Evolutionary conservation across 2,113 vertebrate species (phyloP).

Genomic region (Pituophis catenifer): DNA sequence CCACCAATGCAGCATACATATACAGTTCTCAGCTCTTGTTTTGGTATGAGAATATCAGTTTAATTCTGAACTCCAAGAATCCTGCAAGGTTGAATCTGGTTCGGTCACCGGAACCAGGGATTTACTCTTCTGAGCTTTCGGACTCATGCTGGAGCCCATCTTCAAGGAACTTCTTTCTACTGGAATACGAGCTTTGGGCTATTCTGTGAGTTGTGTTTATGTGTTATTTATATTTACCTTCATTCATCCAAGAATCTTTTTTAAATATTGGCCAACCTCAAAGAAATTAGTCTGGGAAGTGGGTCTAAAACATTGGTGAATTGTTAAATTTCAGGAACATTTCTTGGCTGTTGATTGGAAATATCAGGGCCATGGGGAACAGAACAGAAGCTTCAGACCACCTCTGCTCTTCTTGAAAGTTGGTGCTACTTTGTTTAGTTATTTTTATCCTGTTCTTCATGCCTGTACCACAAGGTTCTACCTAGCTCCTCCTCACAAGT

Average conservation of each 20-base stretch:
- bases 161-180: not conserved
- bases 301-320: not conserved
- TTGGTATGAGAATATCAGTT: not conserved
- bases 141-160: not conserved
- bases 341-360: not conserved
- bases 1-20: not conserved
- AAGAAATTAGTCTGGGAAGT: not conserved
- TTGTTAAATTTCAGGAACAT: not conserved
- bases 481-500: not conserved
- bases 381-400: not conserved
- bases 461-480: not conserved
- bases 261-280: not conserved
- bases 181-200: not conserved
- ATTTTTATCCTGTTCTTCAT: not conserved
- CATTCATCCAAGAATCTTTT: not conserved
- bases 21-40: not conserved
- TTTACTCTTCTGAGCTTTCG: not conserved
- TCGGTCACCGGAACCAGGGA: not conserved
- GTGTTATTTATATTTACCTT: not conserved
- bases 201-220: not conserved
- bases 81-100: not conserved
- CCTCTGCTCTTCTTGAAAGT: not conserved
- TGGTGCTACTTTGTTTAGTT: not conserved
- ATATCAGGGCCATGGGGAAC: not conserved
- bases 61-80: not conserved